These are phyloP conservation scores for Otis tarda DNA, from an alignment of 2,113 vertebrate genomes.

Conservation along the genomic window DNA sequence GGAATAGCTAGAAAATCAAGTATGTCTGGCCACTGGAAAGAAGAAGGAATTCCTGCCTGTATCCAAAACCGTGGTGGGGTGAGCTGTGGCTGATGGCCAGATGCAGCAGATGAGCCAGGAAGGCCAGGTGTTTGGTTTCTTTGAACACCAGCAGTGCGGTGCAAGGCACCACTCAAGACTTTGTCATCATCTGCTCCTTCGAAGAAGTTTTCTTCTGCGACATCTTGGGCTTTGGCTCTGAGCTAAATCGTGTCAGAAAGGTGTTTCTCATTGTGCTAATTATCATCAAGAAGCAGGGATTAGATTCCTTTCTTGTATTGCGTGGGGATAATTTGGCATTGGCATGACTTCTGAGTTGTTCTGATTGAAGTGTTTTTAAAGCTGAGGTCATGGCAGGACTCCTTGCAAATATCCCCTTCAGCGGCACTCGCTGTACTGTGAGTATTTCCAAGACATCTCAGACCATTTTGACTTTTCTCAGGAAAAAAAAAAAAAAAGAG, in stretches of 20 bases:
- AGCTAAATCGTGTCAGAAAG: background rate
- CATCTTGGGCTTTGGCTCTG: background rate
- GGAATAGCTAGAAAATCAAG: conserved; percentile 9
- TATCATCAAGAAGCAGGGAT: conserved; percentile 1
- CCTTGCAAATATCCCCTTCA: conserved; percentile 49
- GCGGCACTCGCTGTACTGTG: background rate
- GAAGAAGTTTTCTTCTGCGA: background rate
- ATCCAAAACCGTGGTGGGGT: background rate
- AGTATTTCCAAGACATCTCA: conserved; percentile 16
- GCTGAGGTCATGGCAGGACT: conserved; percentile 56
- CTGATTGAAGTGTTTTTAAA: conserved; percentile 41
- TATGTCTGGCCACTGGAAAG: background rate
- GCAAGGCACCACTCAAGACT: background rate
- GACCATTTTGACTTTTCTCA: conserved; percentile 45
- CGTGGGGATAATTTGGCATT: conserved; percentile 40
- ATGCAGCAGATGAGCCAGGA: background rate
- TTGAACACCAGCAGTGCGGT: background rate
- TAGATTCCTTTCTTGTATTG: conserved; percentile 20
- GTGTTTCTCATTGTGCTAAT: conserved; percentile 54
- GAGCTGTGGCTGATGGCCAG: background rate
- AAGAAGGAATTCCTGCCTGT: background rate
- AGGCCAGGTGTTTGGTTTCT: background rate
- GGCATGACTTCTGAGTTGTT: conserved; percentile 3
- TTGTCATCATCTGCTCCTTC: background rate
- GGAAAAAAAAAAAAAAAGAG: background rate